phyloP scores from a whole-genome alignment of 2,888 invertebrate genomes.

The Agrotis clavis region DNA sequence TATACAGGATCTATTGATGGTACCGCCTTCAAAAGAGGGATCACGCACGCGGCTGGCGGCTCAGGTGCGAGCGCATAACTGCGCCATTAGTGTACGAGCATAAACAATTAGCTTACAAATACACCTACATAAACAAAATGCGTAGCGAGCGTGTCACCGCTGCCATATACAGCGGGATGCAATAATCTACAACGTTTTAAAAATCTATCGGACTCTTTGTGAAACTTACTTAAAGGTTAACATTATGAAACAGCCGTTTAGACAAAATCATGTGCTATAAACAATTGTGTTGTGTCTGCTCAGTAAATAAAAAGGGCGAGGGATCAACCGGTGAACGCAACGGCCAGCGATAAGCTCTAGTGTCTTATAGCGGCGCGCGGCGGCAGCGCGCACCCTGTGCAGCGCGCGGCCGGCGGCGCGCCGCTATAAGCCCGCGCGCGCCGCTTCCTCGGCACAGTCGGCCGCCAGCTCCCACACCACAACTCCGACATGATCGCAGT shows the following conservation, averaged over 20 bases:
- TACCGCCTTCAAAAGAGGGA: not conserved
- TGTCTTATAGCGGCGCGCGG: no score
- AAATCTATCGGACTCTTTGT: not conserved
- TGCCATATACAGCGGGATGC: slow-evolving; percentile 46
- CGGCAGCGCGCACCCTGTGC: slow-evolving; percentile 62
- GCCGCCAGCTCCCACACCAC: slow-evolving; percentile 18
- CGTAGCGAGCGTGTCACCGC: slow-evolving; percentile 43
- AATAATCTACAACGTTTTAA: not conserved
- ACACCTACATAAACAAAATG: slow-evolving; percentile 67
- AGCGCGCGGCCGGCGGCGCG: slow-evolving; percentile 5
- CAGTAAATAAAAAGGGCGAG: slow-evolving; percentile 39
- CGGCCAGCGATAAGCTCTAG: slow-evolving; percentile 18
- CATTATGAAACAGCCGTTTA: slow-evolving; percentile 13
- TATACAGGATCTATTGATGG: no score
- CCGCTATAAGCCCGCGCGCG: slow-evolving; percentile 71
- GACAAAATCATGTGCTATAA: slow-evolving; percentile 22
- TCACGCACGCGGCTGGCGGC: not conserved
- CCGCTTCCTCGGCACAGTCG: slow-evolving; percentile 44
- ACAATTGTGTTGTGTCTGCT: slow-evolving; percentile 23
- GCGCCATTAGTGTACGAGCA: slow-evolving; percentile 60
- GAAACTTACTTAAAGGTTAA: not conserved
- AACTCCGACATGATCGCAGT: slow-evolving; percentile 68
- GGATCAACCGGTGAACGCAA: not conserved
- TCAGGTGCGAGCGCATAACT: slow-evolving; percentile 69
- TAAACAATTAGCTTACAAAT: slow-evolving; percentile 52